These are phyloP conservation scores for Hydractinia symbiolongicarpus DNA, from an alignment of 30 jellyfish, hydroid and myxozoan species.

Conservation along the genomic window DNA sequence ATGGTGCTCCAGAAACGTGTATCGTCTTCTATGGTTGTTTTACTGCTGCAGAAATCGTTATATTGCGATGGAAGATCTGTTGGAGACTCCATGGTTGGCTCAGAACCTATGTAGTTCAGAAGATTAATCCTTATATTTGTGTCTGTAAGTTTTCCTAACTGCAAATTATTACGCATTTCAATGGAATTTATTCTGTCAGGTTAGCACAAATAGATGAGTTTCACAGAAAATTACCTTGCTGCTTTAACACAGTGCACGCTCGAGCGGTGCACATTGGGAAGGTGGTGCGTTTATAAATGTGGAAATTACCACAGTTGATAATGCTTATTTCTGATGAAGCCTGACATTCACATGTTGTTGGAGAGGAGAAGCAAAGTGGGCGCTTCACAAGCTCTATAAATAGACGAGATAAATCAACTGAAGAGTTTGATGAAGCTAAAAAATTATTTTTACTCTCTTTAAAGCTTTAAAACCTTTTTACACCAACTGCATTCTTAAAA, in stretches of 20 bases:
- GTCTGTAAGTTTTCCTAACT: too few relatives aligned
- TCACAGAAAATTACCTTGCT: neutral
- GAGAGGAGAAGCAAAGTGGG: conserved; percentile 3
- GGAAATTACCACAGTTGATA: conserved; percentile 12
- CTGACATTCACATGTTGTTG: conserved; percentile 19
- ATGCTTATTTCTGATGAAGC: neutral
- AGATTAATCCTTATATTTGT: too few relatives aligned
- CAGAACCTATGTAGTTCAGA: too few relatives aligned
- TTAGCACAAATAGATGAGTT: too few relatives aligned
- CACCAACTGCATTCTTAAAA: neutral
- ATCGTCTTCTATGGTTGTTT: neutral
- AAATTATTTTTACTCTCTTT: neutral
- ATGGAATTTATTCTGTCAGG: too few relatives aligned
- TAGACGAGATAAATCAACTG: neutral
- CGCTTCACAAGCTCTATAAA: neutral
- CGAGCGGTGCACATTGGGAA: conserved; percentile 7
- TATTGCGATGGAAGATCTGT: too few relatives aligned
- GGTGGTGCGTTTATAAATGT: neutral
- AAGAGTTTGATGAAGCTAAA: neutral
- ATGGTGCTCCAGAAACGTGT: neutral
- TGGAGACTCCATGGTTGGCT: too few relatives aligned
- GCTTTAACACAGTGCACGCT: conserved; percentile 13
- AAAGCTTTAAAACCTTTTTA: neutral
- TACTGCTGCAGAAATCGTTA: conserved; percentile 3
- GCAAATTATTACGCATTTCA: too few relatives aligned